Evolutionary conservation across 2,888 invertebrate species (phyloP), one percentile per base, ranked within the genome.

Genomic region (Macrosiphum euphorbiae): DNA sequence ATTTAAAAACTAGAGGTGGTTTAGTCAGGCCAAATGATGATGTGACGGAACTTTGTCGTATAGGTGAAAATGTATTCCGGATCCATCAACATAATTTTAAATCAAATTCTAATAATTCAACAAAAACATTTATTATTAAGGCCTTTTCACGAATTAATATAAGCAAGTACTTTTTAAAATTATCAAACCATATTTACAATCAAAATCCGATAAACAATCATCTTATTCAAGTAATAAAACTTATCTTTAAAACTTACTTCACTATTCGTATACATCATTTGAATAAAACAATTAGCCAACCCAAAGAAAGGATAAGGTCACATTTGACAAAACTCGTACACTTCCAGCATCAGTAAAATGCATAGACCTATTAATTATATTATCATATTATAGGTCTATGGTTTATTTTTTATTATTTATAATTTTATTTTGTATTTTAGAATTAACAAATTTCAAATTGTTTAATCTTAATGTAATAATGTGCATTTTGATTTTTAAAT

Each of bases 201-300:
- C 52, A 88, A 55, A 26, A 88, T 88, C 55, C 88, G 11, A 88
- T 88, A 55, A 88, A 88, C 41, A 88, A 88, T 88, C 55, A 55
- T 24, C 44, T 88, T 7, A 41, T 88, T 26, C 55, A 88, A 35
- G 2, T 55, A 55, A 55, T 88, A 11, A 88, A 55, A 88, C 24
- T 41, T 7, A 88, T 88, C 20, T 55, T 88, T 55, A 88, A 88
- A 88, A 55, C 55, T 26, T 88, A 55, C 20, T 88, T 55, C 28
- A 52, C 24, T 35, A 52, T 88, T n/a, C 55, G 88, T 24, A 55
- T 88, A 35, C 88, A 88, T 41, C 55, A 88, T 88, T 55, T 55
- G 24, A 88, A 88, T 26, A 88, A 3, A 7, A 55, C 88, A 88
- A 88, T 5, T 50, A 88, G 88, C 55, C 88, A 88, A 26, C 55